Base-by-base conservation (phyloP, 2,888 invertebrate species). In the Tineola bisselliella region DNA sequence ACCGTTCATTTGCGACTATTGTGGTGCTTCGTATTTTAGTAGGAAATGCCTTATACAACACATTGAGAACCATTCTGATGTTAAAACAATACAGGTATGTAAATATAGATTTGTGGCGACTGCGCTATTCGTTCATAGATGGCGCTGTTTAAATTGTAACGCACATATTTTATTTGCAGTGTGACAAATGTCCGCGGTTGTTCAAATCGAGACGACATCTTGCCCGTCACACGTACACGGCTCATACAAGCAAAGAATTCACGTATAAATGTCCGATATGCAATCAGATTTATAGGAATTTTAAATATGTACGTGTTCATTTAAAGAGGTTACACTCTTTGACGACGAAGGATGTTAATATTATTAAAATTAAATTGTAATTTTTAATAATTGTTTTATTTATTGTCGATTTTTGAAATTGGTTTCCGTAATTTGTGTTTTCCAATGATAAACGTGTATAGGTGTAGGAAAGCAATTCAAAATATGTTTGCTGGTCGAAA, bases 21-120 rank as follows among this genome's bases (percentile, higher is more conserved):
- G 73, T 43, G 65, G 60, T 0, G 66, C 70, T 0, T 62, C 70
- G 0, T 73, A 68, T 60, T 65, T 65, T 62, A 70, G 67, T 31
- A 63, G 72, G 5, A 62, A 66, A 2, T 70, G 71, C 54, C 62
- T 73, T 8, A 30, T 71, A 0, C 72, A 73, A 44, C 73, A 73
- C 44, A 56, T 71, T 0, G 69, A 68, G 58, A 63, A 63, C 6
- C 73, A 73, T 54, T 18, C 62, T 2, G 52, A 62, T 8, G 61
- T 44, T 1, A 63, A 62, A 6, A 58, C 62, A 8, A 62, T 66
- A 11, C 66, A 67, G 65, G 68, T 67, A 60, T 43, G 25, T n/a
- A n/a, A 31, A 25, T 25, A 6, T 25, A n/a, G n/a, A 10, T 17
- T 4, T n/a, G n/a, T n/a, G n/a, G n/a, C n/a, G n/a, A n/a, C n/a